A percentile compares a stretch with the other conserved stretches of the same genome.
phyloP scores from a whole-genome alignment of 2,888 invertebrate species.

The Helleia helle region DNA sequence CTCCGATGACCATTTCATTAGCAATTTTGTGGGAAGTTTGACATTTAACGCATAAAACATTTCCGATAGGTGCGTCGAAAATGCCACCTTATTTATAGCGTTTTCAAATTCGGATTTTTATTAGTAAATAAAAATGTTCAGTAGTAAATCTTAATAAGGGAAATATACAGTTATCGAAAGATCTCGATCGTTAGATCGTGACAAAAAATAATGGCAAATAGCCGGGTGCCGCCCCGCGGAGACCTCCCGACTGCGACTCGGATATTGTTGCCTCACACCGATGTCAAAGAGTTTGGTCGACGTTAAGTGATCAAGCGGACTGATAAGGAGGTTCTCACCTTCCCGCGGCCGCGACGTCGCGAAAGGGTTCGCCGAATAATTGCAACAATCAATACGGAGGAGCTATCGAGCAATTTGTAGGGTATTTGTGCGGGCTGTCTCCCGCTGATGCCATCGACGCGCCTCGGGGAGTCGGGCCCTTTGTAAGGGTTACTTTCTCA shows the following conservation, averaged over 20 bases:
- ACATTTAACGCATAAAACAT: slow-evolving; percentile 19
- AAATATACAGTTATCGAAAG: slow-evolving; percentile 33
- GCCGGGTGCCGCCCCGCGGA: slow-evolving; percentile 41
- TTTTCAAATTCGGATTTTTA: too few relatives aligned
- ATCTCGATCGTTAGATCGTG: slow-evolving; percentile 46
- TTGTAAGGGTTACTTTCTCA: slow-evolving; percentile 58
- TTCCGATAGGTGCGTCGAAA: background rate
- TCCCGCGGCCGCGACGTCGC: slow-evolving; percentile 56
- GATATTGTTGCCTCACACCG: slow-evolving; percentile 62
- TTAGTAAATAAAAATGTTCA: slow-evolving; percentile 1
- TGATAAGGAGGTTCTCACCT: slow-evolving; percentile 71
- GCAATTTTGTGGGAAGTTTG: slow-evolving; percentile 57
- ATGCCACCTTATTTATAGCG: too few relatives aligned
- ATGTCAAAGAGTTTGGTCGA: slow-evolving; percentile 59
- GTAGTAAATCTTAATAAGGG: slow-evolving; percentile 18
- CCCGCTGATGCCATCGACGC: slow-evolving; percentile 65
- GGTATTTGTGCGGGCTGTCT: slow-evolving; percentile 73
- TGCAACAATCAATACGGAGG: slow-evolving; percentile 71
- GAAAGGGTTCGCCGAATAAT: slow-evolving; percentile 72
- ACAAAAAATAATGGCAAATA: slow-evolving; percentile 55
- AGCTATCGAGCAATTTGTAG: slow-evolving; percentile 71
- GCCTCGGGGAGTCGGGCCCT: slow-evolving; percentile 54
- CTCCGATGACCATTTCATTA: slow-evolving; percentile 54
- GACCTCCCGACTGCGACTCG: slow-evolving; percentile 37
- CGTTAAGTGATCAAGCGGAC: slow-evolving; percentile 41